phyloP scores from a whole-genome alignment of 2,113 vertebrate genomes.

The western clawed frog (Xenopus tropicalis) region UCB_Xtro_10.0 CM004451.2:23086501-23087000 shows the following conservation, averaged over 20 bases:
- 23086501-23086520: slow-evolving; percentile 5
- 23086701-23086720: neutral
- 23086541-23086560: slow-evolving; percentile 28
- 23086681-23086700: neutral
- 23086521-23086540: slow-evolving; percentile 10
- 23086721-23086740: neutral
- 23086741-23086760: neutral
- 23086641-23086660: slow-evolving; percentile 6
- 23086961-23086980: no score
- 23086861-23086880: no score
- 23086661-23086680: neutral
- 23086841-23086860: no score
- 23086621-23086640: neutral
- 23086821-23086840: no score
- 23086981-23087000: no score
- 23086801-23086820: no score
- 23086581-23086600: slow-evolving; percentile 19
- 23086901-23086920: no score
- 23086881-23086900: no score
- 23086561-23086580: slow-evolving; percentile 27
- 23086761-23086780: no score
- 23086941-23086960: no score
- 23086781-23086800: no score
- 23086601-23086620: slow-evolving; percentile 3
- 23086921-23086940: no score